A percentile compares a stretch with the other conserved stretches of the same genome.
phyloP scores from a whole-genome alignment of 2,797 vertebrate genomes.

The Enteromius argenteus region DNA sequence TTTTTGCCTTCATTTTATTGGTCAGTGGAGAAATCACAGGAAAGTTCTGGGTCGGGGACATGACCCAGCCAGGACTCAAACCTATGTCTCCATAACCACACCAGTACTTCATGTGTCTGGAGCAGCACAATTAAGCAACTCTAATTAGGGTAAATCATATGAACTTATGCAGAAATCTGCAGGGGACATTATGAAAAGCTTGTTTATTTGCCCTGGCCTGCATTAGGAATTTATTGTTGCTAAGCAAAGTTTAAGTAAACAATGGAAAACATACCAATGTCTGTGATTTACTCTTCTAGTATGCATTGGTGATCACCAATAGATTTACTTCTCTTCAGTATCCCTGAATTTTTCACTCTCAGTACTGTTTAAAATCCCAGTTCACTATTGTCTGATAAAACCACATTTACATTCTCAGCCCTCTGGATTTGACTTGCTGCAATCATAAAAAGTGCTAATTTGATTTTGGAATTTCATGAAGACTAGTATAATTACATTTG shows the following conservation, averaged over 20 bases:
- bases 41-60: not conserved
- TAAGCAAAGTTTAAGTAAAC: slow-evolving; percentile 28
- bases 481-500: not conserved
- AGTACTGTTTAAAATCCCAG: not conserved
- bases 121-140: not conserved
- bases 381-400: not conserved
- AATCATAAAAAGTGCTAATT: not conserved
- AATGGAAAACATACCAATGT: slow-evolving; percentile 10
- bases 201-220: slow-evolving; percentile 25
- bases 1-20: not conserved
- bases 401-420: not conserved
- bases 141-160: not conserved
- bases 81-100: not conserved
- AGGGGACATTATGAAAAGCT: slow-evolving; percentile 20
- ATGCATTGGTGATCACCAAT: slow-evolving; percentile 16
- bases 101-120: not conserved
- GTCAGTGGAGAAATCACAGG: not conserved
- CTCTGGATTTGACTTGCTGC: not conserved
- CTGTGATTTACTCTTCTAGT: slow-evolving; percentile 9
- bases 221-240: slow-evolving; percentile 27
- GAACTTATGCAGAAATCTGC: not conserved
- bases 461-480: not conserved
- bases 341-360: not conserved
- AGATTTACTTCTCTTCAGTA: not conserved
- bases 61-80: not conserved